Evolutionary conservation across 35 echinoderm and acorn worm genomes (phyloP), one percentile per base, ranked within the genome.

Genomic region (Holothuria glaberrima): DNA sequence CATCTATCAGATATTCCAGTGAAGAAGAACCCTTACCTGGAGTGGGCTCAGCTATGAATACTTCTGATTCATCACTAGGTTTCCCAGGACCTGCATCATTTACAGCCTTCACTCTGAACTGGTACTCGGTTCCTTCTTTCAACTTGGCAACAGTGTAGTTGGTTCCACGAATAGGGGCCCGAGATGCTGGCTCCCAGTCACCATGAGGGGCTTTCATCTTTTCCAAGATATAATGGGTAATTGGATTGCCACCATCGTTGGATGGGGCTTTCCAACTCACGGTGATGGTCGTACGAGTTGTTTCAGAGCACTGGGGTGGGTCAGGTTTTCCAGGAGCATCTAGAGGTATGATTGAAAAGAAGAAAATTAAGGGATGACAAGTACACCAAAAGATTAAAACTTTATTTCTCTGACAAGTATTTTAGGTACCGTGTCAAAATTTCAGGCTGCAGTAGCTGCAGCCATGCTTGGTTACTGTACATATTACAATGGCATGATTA

Each of bases 91-190:
- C 97, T 12, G 97, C 97, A 5, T 90, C 91, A 57, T 99, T 99
- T 33, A 91, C 88, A 24, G 97, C 97, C 66, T 88, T 95, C 14
- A 99, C 97, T 27, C 91, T 83, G 78, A 99, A 99, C 35, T 99
- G 93, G 58, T 99, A 99, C 35, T 73, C 58, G 13, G 87, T 90
- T 24, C 97, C 97, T 91, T 99, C 97, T 26, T 50, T 88, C 9
- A 99, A 83, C 83, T 93, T 99, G 50, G 91, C 81, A 12, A 85
- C 91, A 0, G 93, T 93, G 91, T 88, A 99, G 64, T 68, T 89
- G 1, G 97, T 99, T 17, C 86, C 93, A 80, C 83, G 82, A 48
- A 93, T 75, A 18, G 97, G 93, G 4, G 97, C 91, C 52, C 93
- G 81, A 2, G 73, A 93, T n/a, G 90, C 97, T 30, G 72, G 88